Evolutionary conservation across 1,140 invertebrate genomes (phyloP).

Genomic region (Trichonephila inaurata): DNA sequence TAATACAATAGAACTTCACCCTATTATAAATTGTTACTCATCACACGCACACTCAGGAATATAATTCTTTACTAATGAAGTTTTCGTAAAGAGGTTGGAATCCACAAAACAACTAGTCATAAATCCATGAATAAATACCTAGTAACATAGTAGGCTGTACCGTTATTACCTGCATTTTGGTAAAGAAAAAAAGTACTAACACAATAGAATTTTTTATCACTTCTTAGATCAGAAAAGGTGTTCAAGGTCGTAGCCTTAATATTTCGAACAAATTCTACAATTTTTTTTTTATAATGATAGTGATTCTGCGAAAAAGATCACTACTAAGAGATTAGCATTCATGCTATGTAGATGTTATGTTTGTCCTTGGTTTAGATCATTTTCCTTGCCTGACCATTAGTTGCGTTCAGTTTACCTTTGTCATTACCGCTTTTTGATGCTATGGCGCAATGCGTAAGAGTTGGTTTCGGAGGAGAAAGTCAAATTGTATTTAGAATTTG

Average conservation of each 20-base stretch:
- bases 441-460: neutral
- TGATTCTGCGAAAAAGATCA: neutral
- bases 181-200: neutral
- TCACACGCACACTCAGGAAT: too few relatives aligned
- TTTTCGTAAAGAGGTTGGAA: neutral
- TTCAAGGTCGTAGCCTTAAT: slow-evolving; percentile 7
- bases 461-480: slow-evolving; percentile 3
- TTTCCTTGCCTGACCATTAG: neutral
- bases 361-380: slow-evolving; percentile 28
- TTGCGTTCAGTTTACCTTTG: neutral
- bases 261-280: neutral
- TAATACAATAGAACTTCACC: too few relatives aligned
- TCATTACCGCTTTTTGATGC: slow-evolving; percentile 7
- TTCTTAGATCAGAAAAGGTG: neutral
- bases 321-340: neutral
- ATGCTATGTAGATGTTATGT: neutral
- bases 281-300: slow-evolving; percentile 25
- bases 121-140: neutral
- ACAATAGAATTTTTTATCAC: neutral
- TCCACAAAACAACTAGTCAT: neutral
- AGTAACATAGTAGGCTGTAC: neutral
- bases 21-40: too few relatives aligned
- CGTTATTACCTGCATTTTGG: neutral
- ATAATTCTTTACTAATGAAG: too few relatives aligned
- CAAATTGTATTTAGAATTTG: neutral